These are phyloP conservation scores for Sthenelais limicola DNA, from an alignment of 2,888 invertebrate genomes.

Conservation along the genomic window DNA sequence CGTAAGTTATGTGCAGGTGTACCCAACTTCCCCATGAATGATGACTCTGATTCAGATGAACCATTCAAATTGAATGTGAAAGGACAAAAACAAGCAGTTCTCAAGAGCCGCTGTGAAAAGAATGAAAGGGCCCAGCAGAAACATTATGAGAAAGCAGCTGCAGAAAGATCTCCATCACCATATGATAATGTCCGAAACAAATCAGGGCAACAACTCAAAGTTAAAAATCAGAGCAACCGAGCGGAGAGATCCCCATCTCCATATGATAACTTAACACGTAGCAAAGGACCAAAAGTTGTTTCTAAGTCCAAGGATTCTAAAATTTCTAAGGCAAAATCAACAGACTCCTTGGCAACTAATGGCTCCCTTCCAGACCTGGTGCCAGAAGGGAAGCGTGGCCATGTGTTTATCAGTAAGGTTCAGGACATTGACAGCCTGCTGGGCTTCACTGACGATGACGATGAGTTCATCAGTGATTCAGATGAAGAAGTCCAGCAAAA, in stretches of 20 bases:
- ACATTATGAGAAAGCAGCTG: neutral
- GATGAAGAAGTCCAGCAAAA: conserved; percentile 40
- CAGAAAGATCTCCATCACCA: conserved; percentile 48
- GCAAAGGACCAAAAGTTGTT: conserved; percentile 12
- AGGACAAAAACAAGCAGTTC: conserved; percentile 25
- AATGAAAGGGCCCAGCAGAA: conserved; percentile 8
- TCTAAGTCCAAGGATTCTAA: conserved; percentile 41
- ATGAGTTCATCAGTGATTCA: conserved; percentile 47
- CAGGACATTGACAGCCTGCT: conserved; percentile 64
- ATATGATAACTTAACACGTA: conserved; percentile 39
- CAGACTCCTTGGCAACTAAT: conserved; percentile 44
- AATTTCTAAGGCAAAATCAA: conserved; percentile 43
- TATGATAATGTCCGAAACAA: conserved; percentile 45
- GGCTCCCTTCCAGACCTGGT: conserved; percentile 50
- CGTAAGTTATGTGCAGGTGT: conserved; percentile 45
- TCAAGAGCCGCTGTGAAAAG: neutral
- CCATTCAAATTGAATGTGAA: conserved; percentile 16
- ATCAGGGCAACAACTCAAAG: neutral
- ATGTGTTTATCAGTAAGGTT: conserved; percentile 51
- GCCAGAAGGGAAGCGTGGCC: conserved; percentile 38
- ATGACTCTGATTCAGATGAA: conserved; percentile 33
- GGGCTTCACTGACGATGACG: conserved; percentile 59
- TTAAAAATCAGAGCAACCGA: neutral
- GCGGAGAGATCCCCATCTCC: conserved; percentile 45
- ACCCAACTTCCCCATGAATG: conserved; percentile 38